Percentiles rank a stretch among this genome's conserved stretches.
These are phyloP conservation scores for Siderastrea radians DNA, from an alignment of 92 coral and sea anemone genomes.

Conservation along the genomic window DNA sequence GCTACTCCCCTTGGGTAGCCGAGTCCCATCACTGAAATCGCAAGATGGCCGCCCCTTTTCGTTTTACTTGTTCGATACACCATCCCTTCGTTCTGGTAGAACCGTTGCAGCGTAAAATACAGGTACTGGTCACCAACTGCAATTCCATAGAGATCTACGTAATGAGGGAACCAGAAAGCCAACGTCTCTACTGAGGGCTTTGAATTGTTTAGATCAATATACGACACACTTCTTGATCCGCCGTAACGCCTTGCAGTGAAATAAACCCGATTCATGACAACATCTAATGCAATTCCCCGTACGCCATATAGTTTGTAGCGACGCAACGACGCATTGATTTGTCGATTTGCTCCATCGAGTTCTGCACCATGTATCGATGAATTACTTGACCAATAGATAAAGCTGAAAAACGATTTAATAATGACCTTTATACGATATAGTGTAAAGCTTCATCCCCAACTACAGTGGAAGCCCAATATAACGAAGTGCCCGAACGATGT, in stretches of 20 bases:
- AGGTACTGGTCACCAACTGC: slow-evolving; percentile 19
- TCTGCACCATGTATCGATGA: slow-evolving; percentile 13
- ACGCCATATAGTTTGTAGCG: neutral
- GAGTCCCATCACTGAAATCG: neutral
- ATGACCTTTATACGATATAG: no score
- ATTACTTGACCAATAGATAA: slow-evolving; percentile 19
- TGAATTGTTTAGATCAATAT: neutral
- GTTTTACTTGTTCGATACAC: slow-evolving; percentile 5
- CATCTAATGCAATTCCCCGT: slow-evolving; percentile 1
- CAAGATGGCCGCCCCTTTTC: neutral
- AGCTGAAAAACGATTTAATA: neutral
- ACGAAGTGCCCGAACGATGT: no score
- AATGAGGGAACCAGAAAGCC: neutral
- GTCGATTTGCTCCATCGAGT: slow-evolving; percentile 23
- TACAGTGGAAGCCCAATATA: no score
- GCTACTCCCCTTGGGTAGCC: slow-evolving; percentile 5
- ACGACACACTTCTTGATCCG: neutral
- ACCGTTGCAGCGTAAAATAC: neutral
- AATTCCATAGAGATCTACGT: neutral
- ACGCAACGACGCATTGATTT: neutral
- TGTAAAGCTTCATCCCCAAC: no score
- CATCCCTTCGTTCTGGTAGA: neutral
- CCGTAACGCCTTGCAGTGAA: neutral
- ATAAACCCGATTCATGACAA: slow-evolving; percentile 8
- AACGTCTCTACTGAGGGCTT: neutral